phyloP scores from a whole-genome alignment of 1,140 invertebrate genomes.

The Aethina tumida region DNA sequence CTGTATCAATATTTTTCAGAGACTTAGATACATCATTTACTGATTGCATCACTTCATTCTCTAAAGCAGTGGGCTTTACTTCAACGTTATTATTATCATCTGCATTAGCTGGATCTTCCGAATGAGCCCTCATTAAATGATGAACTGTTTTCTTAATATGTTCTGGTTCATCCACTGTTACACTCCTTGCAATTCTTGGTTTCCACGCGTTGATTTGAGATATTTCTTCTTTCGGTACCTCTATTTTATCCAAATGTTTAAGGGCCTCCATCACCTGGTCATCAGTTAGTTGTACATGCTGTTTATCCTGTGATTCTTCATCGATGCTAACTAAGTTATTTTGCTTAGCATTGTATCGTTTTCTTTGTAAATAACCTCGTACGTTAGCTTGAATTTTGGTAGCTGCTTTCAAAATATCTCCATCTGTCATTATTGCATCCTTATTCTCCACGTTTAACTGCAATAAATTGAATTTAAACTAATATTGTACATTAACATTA shows the following conservation, averaged over 20 bases:
- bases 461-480: background rate
- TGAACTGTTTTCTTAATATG: slow-evolving; percentile 9
- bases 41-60: too few relatives aligned
- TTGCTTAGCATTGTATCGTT: slow-evolving; percentile 30
- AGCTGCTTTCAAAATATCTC: slow-evolving; percentile 40
- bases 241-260: slow-evolving; percentile 3
- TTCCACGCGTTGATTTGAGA: slow-evolving; percentile 1
- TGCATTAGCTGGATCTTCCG: background rate
- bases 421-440: background rate
- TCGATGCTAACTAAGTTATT: slow-evolving; percentile 5
- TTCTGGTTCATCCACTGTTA: slow-evolving; percentile 13
- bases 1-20: too few relatives aligned
- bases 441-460: slow-evolving; percentile 2
- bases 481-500: background rate
- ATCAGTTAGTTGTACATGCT: slow-evolving; percentile 4
- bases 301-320: slow-evolving; percentile 4
- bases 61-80: too few relatives aligned
- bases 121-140: slow-evolving; percentile 6
- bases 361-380: slow-evolving; percentile 54
- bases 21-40: too few relatives aligned
- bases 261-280: slow-evolving; percentile 4
- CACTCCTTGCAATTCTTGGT: slow-evolving; percentile 11
- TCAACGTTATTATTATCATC: slow-evolving; percentile 12
- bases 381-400: slow-evolving; percentile 62
- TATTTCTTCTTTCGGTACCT: background rate